Percentiles rank a stretch among this genome's conserved stretches.
These are phyloP conservation scores for Chrysaora quinquecirrha DNA, from an alignment of 30 jellyfish, hydroid and myxozoan genomes.

Conservation along the genomic window DNA sequence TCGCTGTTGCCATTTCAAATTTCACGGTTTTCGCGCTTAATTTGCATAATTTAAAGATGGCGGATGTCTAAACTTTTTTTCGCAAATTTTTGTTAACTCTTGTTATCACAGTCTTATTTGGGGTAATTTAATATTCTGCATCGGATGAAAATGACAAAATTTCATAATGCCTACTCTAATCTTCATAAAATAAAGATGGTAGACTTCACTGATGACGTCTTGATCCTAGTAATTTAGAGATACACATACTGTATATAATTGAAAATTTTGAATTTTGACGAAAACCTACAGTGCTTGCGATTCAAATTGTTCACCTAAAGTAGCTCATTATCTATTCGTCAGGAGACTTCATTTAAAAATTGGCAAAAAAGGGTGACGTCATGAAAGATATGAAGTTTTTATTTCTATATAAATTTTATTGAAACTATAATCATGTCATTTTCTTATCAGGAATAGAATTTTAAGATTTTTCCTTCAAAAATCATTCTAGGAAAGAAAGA, in stretches of 20 bases:
- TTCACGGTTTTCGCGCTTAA: background rate
- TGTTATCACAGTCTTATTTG: background rate
- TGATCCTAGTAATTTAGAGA: background rate
- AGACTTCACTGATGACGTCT: background rate
- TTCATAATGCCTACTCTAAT: background rate
- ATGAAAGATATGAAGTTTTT: background rate
- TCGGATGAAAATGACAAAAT: background rate
- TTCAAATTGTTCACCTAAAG: background rate
- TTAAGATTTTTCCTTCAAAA: too few relatives aligned
- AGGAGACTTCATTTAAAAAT: background rate
- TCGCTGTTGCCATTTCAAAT: constrained; percentile 2
- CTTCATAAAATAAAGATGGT: background rate
- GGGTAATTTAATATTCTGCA: background rate
- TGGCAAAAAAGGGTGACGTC: background rate
- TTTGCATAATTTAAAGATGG: constrained; percentile 7
- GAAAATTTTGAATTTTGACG: background rate
- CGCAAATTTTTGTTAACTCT: background rate
- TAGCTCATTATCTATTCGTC: background rate
- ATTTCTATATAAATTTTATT: background rate
- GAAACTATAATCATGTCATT: background rate
- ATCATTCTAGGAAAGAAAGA: too few relatives aligned
- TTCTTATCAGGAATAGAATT: background rate
- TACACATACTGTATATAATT: background rate
- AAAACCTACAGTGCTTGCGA: background rate
- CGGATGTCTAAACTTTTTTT: background rate